phyloP scores from a whole-genome alignment of 2,113 vertebrate genomes.

The Donacobius atricapilla region DNA sequence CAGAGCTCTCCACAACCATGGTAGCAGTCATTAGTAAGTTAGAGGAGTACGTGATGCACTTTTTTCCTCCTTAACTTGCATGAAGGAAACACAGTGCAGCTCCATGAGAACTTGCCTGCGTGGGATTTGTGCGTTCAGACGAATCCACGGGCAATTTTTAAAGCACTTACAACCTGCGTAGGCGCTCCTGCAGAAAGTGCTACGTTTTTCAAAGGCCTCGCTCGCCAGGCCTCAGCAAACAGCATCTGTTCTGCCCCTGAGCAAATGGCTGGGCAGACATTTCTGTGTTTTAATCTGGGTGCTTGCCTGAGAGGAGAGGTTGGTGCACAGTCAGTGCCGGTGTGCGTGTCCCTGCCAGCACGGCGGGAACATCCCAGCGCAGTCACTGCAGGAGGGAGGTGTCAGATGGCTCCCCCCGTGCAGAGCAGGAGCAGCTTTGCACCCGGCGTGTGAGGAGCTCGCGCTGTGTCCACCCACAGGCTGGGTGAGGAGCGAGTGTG shows the following conservation, averaged over 20 bases:
- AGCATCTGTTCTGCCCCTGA: background rate
- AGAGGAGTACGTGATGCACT: conserved; percentile 28
- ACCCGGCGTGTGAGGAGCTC: background rate
- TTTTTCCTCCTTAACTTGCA: conserved; percentile 29
- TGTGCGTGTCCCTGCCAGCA: background rate
- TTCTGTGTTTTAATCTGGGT: background rate
- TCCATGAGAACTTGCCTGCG: background rate
- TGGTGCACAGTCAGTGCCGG: background rate
- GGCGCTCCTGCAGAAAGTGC: background rate
- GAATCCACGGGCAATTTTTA: background rate
- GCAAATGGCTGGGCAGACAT: background rate
- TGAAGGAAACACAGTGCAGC: background rate
- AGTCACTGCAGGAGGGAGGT: background rate
- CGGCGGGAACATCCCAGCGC: background rate
- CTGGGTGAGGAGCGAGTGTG: background rate
- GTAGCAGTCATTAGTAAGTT: background rate
- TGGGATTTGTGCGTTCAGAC: background rate
- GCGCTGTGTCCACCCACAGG: background rate
- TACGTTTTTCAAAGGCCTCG: background rate
- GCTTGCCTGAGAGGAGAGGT: background rate
- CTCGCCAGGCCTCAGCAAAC: background rate
- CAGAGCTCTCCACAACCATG: background rate
- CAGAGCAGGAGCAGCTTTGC: background rate
- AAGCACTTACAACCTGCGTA: background rate
- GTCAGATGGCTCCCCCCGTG: background rate